Base-by-base conservation (phyloP, 2,888 invertebrate species). In the Acanthosepion esculentum region DNA sequence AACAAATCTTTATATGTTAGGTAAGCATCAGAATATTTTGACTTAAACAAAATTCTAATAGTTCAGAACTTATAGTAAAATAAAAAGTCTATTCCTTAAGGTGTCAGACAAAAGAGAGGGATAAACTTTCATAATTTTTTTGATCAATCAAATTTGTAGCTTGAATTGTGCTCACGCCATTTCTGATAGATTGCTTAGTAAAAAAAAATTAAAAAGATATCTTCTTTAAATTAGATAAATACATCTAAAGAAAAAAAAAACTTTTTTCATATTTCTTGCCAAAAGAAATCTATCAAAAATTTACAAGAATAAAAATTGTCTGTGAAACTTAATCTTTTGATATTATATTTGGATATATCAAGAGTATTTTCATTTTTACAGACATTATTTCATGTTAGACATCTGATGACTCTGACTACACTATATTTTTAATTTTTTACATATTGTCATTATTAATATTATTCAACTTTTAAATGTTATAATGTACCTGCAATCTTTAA, bases 121-220 rank as follows among this genome's bases (percentile, higher is more conserved):
- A 78, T 78, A 78, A 8, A 78, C 15, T 78, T 78, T 26, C 29
- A 78, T 78, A 29, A 78, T 78, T 78, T 78, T 18, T 78, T 33
- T 78, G n/a, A 78, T n/a, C 78, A n/a, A 33, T 78, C 78, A 78
- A 78, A 33, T 78, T 78, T n/a, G 78, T 78, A n/a, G 78, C 78
- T 78, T n/a, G 78, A 78, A 78, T 78, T 78, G 33, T 78, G n/a
- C n/a, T 33, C 78, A 33, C 18, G 78, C 78, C 78, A 78, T 78
- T 78, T 18, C 78, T 33, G 78, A 78, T 78, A 33, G 15, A 78
- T 78, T 18, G 33, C 33, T 78, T 8, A 78, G n/a, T 33, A n/a
- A 78, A n/a, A 78, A 78, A n/a, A 78, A 12, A 78, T 7, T 8
- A 78, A 33, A 78, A n/a, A 78, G 12, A 78, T n/a, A 4, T 18